Percentiles rank a stretch among this genome's conserved stretches.
These are phyloP conservation scores for Coptodon bakossiorum DNA, from an alignment of 2,113 vertebrate genomes.

Conservation along the genomic window DNA sequence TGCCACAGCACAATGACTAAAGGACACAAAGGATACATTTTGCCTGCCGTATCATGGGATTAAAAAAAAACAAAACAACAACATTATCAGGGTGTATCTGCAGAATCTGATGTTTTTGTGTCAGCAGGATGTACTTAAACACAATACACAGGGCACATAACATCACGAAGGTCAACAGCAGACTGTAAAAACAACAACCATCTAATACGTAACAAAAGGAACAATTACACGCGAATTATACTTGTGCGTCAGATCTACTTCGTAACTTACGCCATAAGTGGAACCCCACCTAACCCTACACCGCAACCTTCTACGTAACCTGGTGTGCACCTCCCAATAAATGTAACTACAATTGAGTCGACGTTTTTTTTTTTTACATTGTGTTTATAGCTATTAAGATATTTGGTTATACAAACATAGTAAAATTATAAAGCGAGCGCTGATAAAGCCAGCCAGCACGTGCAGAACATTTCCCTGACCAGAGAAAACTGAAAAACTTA, in stretches of 20 bases:
- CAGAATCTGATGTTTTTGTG: neutral
- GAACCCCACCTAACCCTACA: neutral
- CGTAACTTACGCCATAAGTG: neutral
- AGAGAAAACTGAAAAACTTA: neutral
- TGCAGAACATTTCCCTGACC: neutral
- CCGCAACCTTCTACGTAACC: neutral
- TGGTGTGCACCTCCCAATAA: neutral
- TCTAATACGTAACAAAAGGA: neutral
- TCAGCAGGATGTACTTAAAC: neutral
- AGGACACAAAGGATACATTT: neutral
- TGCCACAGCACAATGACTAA: neutral
- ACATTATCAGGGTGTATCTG: neutral
- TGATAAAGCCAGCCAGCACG: too few relatives aligned
- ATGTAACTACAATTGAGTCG: neutral
- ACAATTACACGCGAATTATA: neutral
- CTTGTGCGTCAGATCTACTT: neutral
- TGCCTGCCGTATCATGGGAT: neutral
- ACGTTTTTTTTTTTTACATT: neutral
- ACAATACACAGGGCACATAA: neutral
- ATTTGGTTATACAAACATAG: neutral
- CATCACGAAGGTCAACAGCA: neutral
- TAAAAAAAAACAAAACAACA: neutral
- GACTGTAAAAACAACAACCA: neutral
- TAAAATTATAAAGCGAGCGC: neutral
- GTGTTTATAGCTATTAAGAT: neutral